phyloP scores from a whole-genome alignment of 2,797 vertebrate species.

The Melanotaenia pygmaea region DNA sequence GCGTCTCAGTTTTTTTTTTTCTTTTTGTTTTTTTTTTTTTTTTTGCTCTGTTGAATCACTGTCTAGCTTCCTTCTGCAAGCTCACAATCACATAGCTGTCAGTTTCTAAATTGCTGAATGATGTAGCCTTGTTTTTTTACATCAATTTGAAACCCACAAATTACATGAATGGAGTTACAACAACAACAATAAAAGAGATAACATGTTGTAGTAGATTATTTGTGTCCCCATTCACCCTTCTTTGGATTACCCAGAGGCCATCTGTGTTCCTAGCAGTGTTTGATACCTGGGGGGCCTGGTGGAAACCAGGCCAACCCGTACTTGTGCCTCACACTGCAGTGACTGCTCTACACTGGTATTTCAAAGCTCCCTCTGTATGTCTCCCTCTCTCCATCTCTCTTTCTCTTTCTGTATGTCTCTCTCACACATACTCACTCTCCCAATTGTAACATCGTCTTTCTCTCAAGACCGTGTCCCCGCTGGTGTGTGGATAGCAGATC shows the following conservation, averaged over 20 bases:
- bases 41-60: slow-evolving; percentile 8
- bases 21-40: not conserved
- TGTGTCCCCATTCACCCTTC: slow-evolving; percentile 50
- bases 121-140: slow-evolving; percentile 7
- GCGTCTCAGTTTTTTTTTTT: not conserved
- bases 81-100: slow-evolving; percentile 10
- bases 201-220: slow-evolving; percentile 57
- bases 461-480: slow-evolving; percentile 54
- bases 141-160: slow-evolving; percentile 17
- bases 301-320: slow-evolving; percentile 73
- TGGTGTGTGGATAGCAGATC: slow-evolving; percentile 73
- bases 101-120: not conserved
- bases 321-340: slow-evolving; percentile 54
- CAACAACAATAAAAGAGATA: slow-evolving; percentile 23
- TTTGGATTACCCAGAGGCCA: slow-evolving; percentile 74
- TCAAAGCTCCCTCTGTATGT: slow-evolving; percentile 50
- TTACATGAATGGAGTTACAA: slow-evolving; percentile 25
- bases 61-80: slow-evolving; percentile 19
- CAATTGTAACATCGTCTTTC: slow-evolving; percentile 11
- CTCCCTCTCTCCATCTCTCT: slow-evolving; percentile 8
- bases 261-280: slow-evolving; percentile 73
- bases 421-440: not conserved
- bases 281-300: slow-evolving; percentile 65
- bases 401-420: slow-evolving; percentile 14
- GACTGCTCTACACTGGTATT: slow-evolving; percentile 46